Evolutionary conservation across 37 sponge, comb jelly and placozoan genomes (phyloP), one percentile per base, ranked within the genome.

Genomic region (Theonella swinhoei): DNA sequence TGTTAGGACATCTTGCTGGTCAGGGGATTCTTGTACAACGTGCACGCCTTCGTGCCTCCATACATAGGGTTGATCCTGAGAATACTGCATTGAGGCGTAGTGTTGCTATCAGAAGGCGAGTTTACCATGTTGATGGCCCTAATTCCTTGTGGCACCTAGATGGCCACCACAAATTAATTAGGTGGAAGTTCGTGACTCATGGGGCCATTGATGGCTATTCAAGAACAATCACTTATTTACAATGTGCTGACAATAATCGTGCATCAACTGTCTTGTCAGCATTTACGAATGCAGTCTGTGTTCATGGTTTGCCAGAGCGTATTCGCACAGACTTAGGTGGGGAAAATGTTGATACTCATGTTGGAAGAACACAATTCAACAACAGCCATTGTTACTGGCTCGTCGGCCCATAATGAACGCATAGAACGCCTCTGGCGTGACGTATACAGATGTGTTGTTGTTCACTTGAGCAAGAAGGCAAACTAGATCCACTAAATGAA

Each of bases 361-460:
- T 32, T 69, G 1, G 70, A 28, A 22, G 35, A 69, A 69, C 35
- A 69, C 24, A 76, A 83, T n/a, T 83, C n/a, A n/a, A n/a, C n/a
- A n/a, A n/a, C n/a, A n/a, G n/a, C n/a, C n/a, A n/a, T n/a, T n/a
- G n/a, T n/a, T n/a, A n/a, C n/a, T n/a, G n/a, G n/a, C n/a, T n/a
- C n/a, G n/a, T n/a, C n/a, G n/a, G n/a, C n/a, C n/a, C n/a, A n/a
- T n/a, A n/a, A n/a, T n/a, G n/a, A n/a, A n/a, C n/a, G n/a, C n/a
- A n/a, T n/a, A n/a, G n/a, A 88, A 75, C 38, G 89, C 3, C 32
- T 88, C 25, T 88, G 89, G 83, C n/a, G 77, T 25, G 89, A 88
- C 71, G 77, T 88, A 3, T 75, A 75, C 32, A 25, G 37, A 1
- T 83, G 80, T 64, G 68, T 33, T 88, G 83, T 40, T 38, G 66